Evolutionary conservation across 2,113 vertebrate species (phyloP).

Genomic region (Carettochelys insculpta): DNA sequence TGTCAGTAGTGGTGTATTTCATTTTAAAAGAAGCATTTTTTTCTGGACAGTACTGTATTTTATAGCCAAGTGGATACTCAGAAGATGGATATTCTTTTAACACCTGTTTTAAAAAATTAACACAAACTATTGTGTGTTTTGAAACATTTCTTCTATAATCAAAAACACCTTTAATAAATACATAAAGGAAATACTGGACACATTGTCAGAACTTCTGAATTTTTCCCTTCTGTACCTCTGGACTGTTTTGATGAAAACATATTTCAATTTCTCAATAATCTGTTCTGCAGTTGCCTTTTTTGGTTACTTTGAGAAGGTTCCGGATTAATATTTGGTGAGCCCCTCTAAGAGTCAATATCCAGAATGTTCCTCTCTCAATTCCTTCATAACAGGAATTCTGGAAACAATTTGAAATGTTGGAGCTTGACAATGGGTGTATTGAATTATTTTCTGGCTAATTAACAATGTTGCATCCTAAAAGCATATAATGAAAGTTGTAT

Average conservation of each 20-base stretch:
- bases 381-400: background rate
- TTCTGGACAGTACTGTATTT: conserved; percentile 70
- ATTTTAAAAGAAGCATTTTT: background rate
- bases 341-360: background rate
- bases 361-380: background rate
- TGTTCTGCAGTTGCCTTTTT: background rate
- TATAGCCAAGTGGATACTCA: conserved; percentile 72
- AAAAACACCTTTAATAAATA: background rate
- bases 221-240: background rate
- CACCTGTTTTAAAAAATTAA: conserved; percentile 42
- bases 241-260: background rate
- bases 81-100: conserved; percentile 27
- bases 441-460: background rate
- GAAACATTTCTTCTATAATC: background rate
- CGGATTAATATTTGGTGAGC: background rate
- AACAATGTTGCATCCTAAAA: background rate
- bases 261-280: background rate
- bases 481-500: too few relatives aligned
- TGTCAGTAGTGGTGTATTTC: background rate
- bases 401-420: background rate
- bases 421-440: background rate
- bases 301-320: background rate
- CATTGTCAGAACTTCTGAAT: background rate
- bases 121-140: background rate
- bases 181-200: background rate